Evolutionary conservation across 2,797 vertebrate species (phyloP).

Genomic region (Malurus leucopterus): DNA sequence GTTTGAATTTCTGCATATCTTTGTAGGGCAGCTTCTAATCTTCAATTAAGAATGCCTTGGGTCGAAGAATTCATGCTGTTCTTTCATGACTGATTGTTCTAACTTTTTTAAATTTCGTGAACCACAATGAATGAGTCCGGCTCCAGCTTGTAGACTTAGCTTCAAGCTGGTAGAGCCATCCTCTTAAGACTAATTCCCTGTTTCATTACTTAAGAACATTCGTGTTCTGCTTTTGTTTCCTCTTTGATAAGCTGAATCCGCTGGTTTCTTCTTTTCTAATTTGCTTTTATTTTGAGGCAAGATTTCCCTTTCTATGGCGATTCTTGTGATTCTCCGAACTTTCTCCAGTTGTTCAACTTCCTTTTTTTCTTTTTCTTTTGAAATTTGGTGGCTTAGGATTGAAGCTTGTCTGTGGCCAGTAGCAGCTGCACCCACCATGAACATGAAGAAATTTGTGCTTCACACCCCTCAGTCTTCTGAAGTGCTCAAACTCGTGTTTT

Average conservation of each 20-base stretch:
- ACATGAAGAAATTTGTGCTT: not conserved
- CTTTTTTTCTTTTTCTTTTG: not conserved
- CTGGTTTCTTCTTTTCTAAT: not conserved
- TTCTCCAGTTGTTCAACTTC: not conserved
- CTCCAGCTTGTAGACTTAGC: not conserved
- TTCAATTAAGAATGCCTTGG: not conserved
- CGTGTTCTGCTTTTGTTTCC: not conserved
- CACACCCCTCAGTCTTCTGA: not conserved
- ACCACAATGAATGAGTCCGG: not conserved
- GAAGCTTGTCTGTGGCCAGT: not conserved
- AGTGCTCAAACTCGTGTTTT: not conserved
- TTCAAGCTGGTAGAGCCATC: not conserved
- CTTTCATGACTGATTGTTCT: not conserved
- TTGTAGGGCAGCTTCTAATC: not conserved
- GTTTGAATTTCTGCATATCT: not conserved
- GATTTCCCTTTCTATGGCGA: not conserved
- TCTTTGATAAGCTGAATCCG: not conserved
- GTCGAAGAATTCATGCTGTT: fast-evolving
- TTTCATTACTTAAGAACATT: not conserved
- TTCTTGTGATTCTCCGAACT: not conserved
- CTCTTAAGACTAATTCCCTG: not conserved
- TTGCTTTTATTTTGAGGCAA: not conserved
- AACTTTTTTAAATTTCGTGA: not conserved
- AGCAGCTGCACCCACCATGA: not conserved
- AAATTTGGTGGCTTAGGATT: not conserved